Evolutionary conservation across 2,113 vertebrate species (phyloP), one percentile per base, ranked within the genome.

Genomic region (Scophthalmus maximus): DNA sequence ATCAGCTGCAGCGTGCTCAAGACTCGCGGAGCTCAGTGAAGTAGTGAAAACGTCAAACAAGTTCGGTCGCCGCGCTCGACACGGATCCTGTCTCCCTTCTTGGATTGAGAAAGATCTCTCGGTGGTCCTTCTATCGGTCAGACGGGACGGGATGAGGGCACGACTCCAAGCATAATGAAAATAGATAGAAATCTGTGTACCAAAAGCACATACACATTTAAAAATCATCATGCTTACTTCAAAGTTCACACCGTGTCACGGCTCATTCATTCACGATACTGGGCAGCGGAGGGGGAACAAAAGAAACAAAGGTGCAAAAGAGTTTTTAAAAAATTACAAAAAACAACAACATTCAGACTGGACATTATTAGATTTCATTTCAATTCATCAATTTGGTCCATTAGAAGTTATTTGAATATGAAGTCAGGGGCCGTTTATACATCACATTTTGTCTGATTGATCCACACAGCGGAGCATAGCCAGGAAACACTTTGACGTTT

Each of bases 191-290:
- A 46, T 36, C 57, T 70, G 47, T 78, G 32, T 82, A 81, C 62
- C 57, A 80, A 82, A 62, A 73, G 63, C 69, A 83, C 80, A 76
- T 81, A 78, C 29, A 76, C 40, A 44, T 78, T 84, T 69, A 81
- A 68, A 76, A 82, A 78, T 68, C 69, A 4, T 61, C 87, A 78
- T 87, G 82, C 88, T 84, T 64, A 52, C 60, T 66, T 47, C 27
- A 65, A 68, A 61, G 64, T 15, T 77, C 56, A 83, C 59, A 59
- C 55, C 26, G 68, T 17, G 30, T 78, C 40, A 67, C 67, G 65
- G 44, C 53, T 79, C 84, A 78, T 47, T 90, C 87, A 78, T 87
- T 86, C 85, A 90, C 88, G 89, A 90, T 70, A 89, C 81, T 84
- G 73, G 83, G 74, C 62, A 83, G 52, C 25, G 66, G 47, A 78